Percentiles rank a stretch among this genome's conserved stretches.
Evolutionary conservation across 2,797 vertebrate species (phyloP).

Genomic region (Meriones psammophilus): DNA sequence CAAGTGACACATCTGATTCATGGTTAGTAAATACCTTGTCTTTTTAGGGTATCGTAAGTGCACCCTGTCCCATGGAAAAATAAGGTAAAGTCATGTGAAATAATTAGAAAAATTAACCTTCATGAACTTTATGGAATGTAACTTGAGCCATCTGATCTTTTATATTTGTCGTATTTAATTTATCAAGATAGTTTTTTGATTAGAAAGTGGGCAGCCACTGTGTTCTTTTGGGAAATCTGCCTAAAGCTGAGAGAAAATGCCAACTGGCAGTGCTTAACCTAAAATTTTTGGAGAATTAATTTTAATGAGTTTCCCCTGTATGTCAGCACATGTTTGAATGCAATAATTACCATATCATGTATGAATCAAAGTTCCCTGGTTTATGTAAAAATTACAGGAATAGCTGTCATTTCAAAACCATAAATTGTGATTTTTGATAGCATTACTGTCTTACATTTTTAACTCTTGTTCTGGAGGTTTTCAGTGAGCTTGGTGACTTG

Average conservation of each 20-base stretch:
- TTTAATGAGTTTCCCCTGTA: background rate
- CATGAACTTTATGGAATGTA: slow-evolving; percentile 70
- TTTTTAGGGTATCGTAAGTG: background rate
- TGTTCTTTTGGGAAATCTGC: slow-evolving; percentile 77
- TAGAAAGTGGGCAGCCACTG: slow-evolving; percentile 74
- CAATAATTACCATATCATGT: background rate
- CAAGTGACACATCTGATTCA: background rate
- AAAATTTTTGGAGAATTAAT: slow-evolving; percentile 33
- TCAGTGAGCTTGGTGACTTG: slow-evolving; percentile 14
- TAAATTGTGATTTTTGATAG: slow-evolving; percentile 27
- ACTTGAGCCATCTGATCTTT: slow-evolving; percentile 71
- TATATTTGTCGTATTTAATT: slow-evolving; percentile 81
- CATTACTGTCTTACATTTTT: slow-evolving; percentile 51
- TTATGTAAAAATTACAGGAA: slow-evolving; percentile 50
- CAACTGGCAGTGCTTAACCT: slow-evolving; percentile 68
- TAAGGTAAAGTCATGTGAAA: slow-evolving; percentile 57
- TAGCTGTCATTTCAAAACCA: slow-evolving; percentile 14
- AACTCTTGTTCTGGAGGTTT: background rate
- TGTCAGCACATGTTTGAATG: slow-evolving; percentile 15
- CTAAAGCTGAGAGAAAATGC: slow-evolving; percentile 46
- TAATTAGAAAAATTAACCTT: slow-evolving; percentile 69
- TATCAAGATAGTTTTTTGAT: slow-evolving; percentile 77
- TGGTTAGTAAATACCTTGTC: slow-evolving; percentile 8
- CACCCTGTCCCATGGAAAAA: background rate
- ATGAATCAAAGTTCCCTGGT: slow-evolving; percentile 7